Base-by-base conservation (phyloP, 2,113 vertebrate genomes). In the Heliornis fulica region DNA sequence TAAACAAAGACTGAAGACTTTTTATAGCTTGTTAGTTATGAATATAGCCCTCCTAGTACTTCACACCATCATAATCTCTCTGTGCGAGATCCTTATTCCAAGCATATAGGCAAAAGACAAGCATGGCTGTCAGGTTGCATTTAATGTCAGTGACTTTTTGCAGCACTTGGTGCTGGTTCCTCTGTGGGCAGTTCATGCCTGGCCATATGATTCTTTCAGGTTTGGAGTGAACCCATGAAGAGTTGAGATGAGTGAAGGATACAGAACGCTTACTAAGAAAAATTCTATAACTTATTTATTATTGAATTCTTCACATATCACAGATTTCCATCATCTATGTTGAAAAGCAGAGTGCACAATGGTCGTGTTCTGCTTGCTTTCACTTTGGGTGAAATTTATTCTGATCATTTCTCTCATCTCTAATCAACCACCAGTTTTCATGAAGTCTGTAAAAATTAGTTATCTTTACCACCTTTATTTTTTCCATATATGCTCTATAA, bases 401-500 rank as follows among this genome's bases (percentile, higher is more conserved):
- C 17, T 75, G 13, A 11, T 59, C 19, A 32, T 38, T 59, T 57
- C 48, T 41, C 34, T 85, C 40, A 11, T 9, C 34, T 75, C 23
- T 81, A 65, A 7, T 53, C 29, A 74, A 8, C 17, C 3, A 13
- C 26, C n/a, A 61, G 21, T 78, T 87, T 94, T 63, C 13, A 32
- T 56, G 15, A 64, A 64, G 60, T 64, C 10, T 71, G 16, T 53
- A n/a, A 65, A 84, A 77, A 18, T 15, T 15, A 4, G 5, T 79
- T 72, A 13, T 3, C 11, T 32, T 83, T 34, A 10, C 34, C 10
- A 28, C 2, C 4, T 68, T 66, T 71, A 1, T 26, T 78, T 87
- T 77, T 41, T 23, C 21, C 7, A 0, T 41, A 15, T 53, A 17
- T 26, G 3, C 5, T 34, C 4, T 59, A 4, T 1, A 5, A 43